Conservation (phyloP, 1,140 invertebrate species). For the Lordiphosa mommai region DNA sequence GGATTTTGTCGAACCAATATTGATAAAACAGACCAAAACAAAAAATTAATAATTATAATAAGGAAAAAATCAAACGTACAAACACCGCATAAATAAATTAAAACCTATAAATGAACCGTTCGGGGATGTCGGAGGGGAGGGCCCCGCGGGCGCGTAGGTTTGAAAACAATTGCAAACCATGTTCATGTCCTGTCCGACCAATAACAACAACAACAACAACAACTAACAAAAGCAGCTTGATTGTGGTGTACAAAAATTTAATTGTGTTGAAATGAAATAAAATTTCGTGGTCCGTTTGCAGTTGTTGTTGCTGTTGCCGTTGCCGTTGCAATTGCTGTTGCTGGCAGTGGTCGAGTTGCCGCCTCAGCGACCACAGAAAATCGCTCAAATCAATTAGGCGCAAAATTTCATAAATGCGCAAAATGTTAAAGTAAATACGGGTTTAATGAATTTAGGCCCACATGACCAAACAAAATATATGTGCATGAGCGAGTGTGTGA, state of each 20-base stretch:
- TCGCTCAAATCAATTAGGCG: constrained; percentile 43
- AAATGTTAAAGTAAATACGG: constrained; percentile 45
- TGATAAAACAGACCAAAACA: constrained; percentile 24
- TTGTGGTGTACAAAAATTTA: constrained; percentile 58
- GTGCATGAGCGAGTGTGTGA: neutral
- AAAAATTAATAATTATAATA: constrained; percentile 20
- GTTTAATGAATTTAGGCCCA: constrained; percentile 28
- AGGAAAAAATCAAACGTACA: constrained; percentile 34
- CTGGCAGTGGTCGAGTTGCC: constrained; percentile 13
- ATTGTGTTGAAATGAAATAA: constrained; percentile 56
- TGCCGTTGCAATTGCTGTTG: neutral
- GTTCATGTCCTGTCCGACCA: constrained; percentile 13
- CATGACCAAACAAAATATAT: neutral
- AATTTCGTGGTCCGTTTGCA: constrained; percentile 22
- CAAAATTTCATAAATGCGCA: constrained; percentile 40
- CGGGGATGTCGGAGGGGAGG: neutral
- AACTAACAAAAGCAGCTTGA: constrained; percentile 46
- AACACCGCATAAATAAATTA: constrained; percentile 61
- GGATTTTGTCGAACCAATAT: constrained; percentile 41
- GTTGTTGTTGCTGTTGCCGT: constrained; percentile 18
- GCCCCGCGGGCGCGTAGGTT: neutral
- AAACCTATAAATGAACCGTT: constrained; percentile 30
- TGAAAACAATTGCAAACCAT: constrained; percentile 46
- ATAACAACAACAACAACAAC: constrained; percentile 32
- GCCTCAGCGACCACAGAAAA: constrained; percentile 5